These are phyloP conservation scores for Aleiodes testaceus DNA, from an alignment of 2,888 invertebrate species.

Conservation along the genomic window DNA sequence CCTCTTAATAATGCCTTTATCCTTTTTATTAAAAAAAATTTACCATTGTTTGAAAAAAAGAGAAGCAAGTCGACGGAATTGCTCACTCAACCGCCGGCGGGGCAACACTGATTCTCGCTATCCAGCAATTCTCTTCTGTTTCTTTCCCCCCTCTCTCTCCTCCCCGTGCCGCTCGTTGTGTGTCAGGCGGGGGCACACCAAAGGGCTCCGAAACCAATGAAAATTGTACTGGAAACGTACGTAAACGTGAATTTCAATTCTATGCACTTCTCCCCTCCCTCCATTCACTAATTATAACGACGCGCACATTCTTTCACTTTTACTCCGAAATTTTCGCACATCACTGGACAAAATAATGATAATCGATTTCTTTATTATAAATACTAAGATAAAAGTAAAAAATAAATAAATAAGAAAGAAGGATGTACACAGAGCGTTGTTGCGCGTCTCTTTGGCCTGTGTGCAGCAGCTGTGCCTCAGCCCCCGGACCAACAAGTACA, in stretches of 20 bases:
- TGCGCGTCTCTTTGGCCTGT: slow-evolving; percentile 29
- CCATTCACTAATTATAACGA: background rate
- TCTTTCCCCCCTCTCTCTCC: background rate
- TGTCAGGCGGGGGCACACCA: background rate
- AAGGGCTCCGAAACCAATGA: slow-evolving; percentile 15
- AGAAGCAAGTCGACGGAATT: slow-evolving; percentile 28
- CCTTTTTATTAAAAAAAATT: background rate
- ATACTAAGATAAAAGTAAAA: slow-evolving; percentile 1
- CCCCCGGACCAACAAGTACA: slow-evolving; percentile 29
- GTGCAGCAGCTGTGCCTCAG: slow-evolving; percentile 38
- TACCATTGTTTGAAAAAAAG: slow-evolving; percentile 10
- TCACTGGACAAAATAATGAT: background rate
- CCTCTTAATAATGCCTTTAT: slow-evolving; percentile 19
- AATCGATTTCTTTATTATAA: background rate
- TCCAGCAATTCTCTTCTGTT: background rate
- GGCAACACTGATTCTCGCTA: slow-evolving; percentile 38
- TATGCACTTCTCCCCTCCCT: background rate
- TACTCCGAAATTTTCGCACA: too few relatives aligned
- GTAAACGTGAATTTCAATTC: background rate
- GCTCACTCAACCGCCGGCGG: slow-evolving; percentile 29
- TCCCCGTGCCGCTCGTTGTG: background rate
- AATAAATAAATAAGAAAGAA: slow-evolving; percentile 11
- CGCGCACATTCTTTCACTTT: background rate
- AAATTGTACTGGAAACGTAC: too few relatives aligned
- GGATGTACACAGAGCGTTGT: slow-evolving; percentile 20